A percentile compares a stretch with the other conserved stretches of the same genome.
phyloP scores from a whole-genome alignment of 2,888 invertebrate species.

The Eutolmus rufibarbis region DNA sequence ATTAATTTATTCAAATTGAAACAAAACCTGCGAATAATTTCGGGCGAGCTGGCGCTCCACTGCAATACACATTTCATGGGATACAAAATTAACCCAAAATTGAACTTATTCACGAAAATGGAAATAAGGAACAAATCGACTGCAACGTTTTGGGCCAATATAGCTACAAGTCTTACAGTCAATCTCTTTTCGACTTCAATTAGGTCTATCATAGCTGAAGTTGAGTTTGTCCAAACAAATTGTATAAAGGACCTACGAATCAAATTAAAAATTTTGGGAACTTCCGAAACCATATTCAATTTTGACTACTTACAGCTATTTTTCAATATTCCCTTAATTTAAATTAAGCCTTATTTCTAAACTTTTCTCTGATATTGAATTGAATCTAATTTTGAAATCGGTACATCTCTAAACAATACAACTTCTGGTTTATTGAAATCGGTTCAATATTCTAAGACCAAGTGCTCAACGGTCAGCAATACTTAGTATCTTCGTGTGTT shows the following conservation, averaged over 20 bases:
- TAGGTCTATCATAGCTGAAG: not conserved
- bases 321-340: no score
- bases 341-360: no score
- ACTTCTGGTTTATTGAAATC: no score
- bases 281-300: not conserved
- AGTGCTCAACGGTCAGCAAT: no score
- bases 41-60: not conserved
- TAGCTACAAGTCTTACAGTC: not conserved
- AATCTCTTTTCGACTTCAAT: not conserved
- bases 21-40: conserved; percentile 40
- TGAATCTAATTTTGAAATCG: no score
- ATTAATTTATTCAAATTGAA: conserved; percentile 47
- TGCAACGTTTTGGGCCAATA: not conserved
- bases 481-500: no score
- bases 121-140: not conserved
- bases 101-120: conserved; percentile 29
- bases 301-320: no score
- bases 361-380: no score
- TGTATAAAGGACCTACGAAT: not conserved
- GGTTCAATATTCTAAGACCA: no score
- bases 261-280: not conserved
- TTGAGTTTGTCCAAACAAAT: not conserved
- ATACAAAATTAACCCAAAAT: conserved; percentile 18
- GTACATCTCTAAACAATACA: no score
- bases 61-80: not conserved